phyloP scores from a whole-genome alignment of 2,888 invertebrate genomes.

The Clepsis dumicolana region DNA sequence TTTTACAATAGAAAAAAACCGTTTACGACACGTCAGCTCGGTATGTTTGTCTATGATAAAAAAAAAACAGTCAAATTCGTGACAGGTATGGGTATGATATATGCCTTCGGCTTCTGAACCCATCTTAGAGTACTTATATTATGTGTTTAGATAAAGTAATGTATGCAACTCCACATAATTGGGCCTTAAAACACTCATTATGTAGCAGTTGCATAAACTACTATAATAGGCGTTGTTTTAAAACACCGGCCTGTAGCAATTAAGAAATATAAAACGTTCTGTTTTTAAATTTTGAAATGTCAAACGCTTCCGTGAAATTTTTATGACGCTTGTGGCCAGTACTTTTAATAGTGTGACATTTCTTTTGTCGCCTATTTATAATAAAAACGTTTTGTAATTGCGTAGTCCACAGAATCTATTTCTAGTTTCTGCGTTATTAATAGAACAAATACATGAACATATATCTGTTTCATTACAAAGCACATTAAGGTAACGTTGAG shows the following conservation, averaged over 20 bases:
- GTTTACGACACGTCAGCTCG: too few species aligned
- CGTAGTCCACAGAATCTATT: neutral
- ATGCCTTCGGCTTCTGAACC: too few species aligned
- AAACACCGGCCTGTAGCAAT: conserved; percentile 14
- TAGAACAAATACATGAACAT: neutral
- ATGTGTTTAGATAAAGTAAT: too few species aligned
- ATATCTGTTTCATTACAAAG: neutral
- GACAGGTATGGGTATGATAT: too few species aligned
- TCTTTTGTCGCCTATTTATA: neutral
- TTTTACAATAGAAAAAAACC: too few species aligned
- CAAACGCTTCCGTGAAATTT: neutral
- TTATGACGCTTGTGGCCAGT: neutral
- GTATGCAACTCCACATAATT: too few species aligned
- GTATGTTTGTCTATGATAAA: too few species aligned
- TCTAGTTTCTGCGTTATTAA: neutral
- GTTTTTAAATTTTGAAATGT: neutral
- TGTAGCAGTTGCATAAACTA: too few species aligned
- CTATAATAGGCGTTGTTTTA: conserved; percentile 12
- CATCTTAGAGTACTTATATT: too few species aligned
- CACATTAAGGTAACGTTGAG: neutral
- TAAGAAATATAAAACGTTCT: neutral
- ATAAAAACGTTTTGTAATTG: neutral
- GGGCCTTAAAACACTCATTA: too few species aligned
- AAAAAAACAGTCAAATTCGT: too few species aligned
- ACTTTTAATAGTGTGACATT: neutral